A percentile compares a stretch with the other conserved stretches of the same genome.
Evolutionary conservation across 2,888 invertebrate species (phyloP).

Genomic region (Aporophyla nigra): DNA sequence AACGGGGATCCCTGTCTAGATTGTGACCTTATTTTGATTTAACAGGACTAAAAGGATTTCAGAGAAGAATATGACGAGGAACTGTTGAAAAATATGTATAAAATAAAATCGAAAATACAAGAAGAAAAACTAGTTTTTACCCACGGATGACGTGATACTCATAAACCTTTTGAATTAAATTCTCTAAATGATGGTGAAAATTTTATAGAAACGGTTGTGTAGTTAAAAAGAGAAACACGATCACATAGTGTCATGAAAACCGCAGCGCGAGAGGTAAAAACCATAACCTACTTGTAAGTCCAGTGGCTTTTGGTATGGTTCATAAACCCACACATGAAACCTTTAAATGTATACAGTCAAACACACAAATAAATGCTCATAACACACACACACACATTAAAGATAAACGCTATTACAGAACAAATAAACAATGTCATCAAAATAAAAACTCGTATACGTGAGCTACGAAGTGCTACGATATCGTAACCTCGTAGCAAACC

Average conservation of each 20-base stretch:
- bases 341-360: no score
- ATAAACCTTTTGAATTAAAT: neutral
- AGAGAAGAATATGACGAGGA: neutral
- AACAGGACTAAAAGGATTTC: neutral
- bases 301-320: no score
- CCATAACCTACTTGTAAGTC: no score
- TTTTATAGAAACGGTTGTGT: neutral
- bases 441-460: conserved; percentile 53
- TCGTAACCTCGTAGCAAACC: conserved; percentile 65
- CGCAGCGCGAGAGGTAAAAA: no score
- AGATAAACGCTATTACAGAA: conserved; percentile 23
- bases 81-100: neutral
- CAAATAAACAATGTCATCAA: conserved; percentile 58
- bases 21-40: conserved; percentile 16
- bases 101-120: neutral
- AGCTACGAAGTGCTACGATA: conserved; percentile 67
- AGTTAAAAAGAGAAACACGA: neutral
- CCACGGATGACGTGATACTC: no score
- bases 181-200: neutral
- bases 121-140: neutral
- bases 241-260: neutral
- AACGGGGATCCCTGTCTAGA: neutral
- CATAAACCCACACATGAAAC: no score
- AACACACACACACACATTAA: conserved; percentile 5
- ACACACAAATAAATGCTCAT: no score